Conservation (phyloP, 2,888 invertebrate species). For the Periphyllus acericola region DNA sequence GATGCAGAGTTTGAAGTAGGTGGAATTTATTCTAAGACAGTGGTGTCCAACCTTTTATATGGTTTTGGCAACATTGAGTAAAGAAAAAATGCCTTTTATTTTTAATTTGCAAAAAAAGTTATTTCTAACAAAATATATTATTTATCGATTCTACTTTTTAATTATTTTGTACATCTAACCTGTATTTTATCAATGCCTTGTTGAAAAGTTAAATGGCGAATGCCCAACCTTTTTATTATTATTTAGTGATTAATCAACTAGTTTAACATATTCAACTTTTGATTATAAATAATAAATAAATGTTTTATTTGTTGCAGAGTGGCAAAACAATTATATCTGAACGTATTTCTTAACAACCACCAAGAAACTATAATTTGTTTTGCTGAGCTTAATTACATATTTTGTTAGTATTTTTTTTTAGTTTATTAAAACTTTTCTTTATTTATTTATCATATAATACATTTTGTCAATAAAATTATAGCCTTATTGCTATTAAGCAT, state of each 20-base stretch:
- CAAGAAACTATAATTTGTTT: conserved; percentile 5
- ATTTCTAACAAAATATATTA: background rate
- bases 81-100: background rate
- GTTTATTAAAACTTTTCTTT: conserved; percentile 29
- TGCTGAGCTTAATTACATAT: conserved; percentile 29
- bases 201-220: no score
- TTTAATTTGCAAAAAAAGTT: background rate
- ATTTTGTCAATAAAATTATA: conserved; percentile 29
- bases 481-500: background rate
- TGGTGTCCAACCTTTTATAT: background rate
- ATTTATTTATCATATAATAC: conserved; percentile 10
- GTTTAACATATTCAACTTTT: background rate
- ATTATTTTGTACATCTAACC: no score
- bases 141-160: no score
- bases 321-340: conserved; percentile 38
- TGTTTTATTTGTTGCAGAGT: conserved; percentile 50
- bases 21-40: background rate
- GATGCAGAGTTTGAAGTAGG: conserved; percentile 81
- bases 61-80: background rate
- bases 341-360: conserved; percentile 41
- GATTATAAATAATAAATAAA: background rate
- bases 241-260: background rate
- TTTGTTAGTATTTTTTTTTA: conserved; percentile 42
- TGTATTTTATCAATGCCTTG: no score
- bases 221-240: no score